Conservation (phyloP, 2,113 vertebrate genomes). For the Callaeas wilsoni region DNA sequence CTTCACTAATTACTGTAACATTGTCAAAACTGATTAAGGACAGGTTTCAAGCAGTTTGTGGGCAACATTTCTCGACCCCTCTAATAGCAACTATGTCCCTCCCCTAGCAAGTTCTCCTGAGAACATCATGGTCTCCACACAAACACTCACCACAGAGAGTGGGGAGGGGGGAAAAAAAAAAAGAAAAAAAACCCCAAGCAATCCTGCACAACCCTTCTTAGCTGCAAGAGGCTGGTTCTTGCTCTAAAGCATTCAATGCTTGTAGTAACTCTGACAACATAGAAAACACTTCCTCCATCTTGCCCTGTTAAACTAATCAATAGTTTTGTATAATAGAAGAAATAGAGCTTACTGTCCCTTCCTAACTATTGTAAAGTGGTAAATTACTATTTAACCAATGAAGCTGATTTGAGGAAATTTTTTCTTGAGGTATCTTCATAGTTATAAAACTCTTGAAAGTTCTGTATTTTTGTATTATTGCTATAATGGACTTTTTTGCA, state of each 20-base stretch:
- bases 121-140: neutral
- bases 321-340: neutral
- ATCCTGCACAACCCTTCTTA: neutral
- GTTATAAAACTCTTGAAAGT: neutral
- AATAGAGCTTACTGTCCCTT: neutral
- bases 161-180: neutral
- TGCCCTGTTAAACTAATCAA: neutral
- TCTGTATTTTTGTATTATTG: neutral
- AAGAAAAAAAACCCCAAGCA: rapidly evolving
- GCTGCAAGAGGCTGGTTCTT: neutral
- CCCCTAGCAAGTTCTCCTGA: neutral
- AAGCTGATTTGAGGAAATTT: neutral
- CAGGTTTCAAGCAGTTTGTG: neutral
- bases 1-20: neutral
- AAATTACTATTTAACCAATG: neutral
- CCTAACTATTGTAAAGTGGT: neutral
- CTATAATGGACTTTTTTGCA: neutral
- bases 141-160: neutral
- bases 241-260: neutral
- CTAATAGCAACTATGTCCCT: neutral
- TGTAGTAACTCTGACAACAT: neutral
- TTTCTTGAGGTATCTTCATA: neutral
- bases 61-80: neutral
- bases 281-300: neutral
- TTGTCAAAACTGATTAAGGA: neutral